Evolutionary conservation across 2,797 vertebrate genomes (phyloP).

Genomic region (Lacerta bilineata): DNA sequence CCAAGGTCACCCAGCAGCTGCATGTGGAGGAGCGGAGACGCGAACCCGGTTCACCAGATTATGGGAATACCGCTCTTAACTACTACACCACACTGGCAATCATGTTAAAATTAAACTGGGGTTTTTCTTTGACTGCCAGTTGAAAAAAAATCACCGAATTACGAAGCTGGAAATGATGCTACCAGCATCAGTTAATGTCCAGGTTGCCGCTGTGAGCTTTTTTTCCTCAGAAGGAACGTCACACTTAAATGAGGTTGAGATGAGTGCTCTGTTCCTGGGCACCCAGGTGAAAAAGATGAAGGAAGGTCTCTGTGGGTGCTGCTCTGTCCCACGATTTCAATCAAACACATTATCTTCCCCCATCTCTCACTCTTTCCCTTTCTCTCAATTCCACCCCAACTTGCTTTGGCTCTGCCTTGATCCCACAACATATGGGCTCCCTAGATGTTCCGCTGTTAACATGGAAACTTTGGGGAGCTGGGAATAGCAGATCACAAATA

Average conservation of each 20-base stretch:
- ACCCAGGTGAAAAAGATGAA: constrained; percentile 84
- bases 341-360: constrained; percentile 77
- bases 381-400: constrained; percentile 35
- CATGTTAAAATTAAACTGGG: constrained; percentile 76
- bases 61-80: too few species aligned
- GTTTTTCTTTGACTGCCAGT: constrained; percentile 76
- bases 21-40: too few species aligned
- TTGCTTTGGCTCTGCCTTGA: constrained; percentile 80
- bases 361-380: not conserved
- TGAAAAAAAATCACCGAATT: constrained; percentile 85
- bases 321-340: constrained; percentile 77
- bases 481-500: constrained; percentile 84
- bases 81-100: constrained; percentile 38
- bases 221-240: constrained; percentile 83
- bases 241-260: constrained; percentile 86
- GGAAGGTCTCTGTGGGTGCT: constrained; percentile 76
- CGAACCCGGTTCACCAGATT: too few species aligned
- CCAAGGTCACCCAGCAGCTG: too few species aligned
- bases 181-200: constrained; percentile 84
- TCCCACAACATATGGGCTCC: constrained; percentile 87
- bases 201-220: constrained; percentile 82
- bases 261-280: constrained; percentile 80
- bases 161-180: constrained; percentile 81
- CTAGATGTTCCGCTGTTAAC: constrained; percentile 78
- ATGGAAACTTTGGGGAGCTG: constrained; percentile 81